Percentiles rank a stretch among this genome's conserved stretches.
phyloP scores from a whole-genome alignment of 2,797 vertebrate genomes.

The Coregonus sp. region DNA sequence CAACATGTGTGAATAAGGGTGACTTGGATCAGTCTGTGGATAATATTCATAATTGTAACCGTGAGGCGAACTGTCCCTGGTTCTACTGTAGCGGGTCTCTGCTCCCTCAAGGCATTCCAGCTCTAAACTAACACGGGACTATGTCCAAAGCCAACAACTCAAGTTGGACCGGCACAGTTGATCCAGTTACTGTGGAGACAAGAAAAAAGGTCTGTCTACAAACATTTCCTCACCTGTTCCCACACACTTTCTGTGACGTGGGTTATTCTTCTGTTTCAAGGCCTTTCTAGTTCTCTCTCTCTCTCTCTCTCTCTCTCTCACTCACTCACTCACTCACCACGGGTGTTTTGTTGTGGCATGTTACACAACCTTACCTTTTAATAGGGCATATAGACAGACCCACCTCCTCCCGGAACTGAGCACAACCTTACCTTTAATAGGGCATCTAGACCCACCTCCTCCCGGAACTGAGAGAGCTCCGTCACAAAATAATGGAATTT shows the following conservation, averaged over 20 bases:
- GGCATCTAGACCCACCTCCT: too few relatives aligned
- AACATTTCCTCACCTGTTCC: neutral
- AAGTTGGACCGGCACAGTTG: neutral
- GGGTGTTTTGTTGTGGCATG: neutral
- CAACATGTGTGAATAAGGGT: too few relatives aligned
- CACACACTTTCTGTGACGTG: neutral
- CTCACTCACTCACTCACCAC: neutral
- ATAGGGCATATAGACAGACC: too few relatives aligned
- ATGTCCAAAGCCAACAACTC: neutral
- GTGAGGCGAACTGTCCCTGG: too few relatives aligned
- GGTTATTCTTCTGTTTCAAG: neutral
- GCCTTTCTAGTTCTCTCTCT: neutral
- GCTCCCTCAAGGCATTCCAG: neutral
- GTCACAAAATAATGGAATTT: too few relatives aligned
- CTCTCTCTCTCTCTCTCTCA: neutral
- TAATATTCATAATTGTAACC: too few relatives aligned
- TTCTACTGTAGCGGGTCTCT: neutral
- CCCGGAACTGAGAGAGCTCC: too few relatives aligned
- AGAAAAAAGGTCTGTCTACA: slow-evolving; percentile 17
- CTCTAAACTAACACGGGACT: neutral
- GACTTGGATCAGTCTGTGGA: too few relatives aligned
- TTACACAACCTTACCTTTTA: neutral
- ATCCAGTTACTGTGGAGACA: neutral
- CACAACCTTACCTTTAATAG: too few relatives aligned
- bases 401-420: too few relatives aligned